These are phyloP conservation scores for Eulemur rufifrons DNA, from an alignment of 2,113 vertebrate genomes.

Conservation along the genomic window DNA sequence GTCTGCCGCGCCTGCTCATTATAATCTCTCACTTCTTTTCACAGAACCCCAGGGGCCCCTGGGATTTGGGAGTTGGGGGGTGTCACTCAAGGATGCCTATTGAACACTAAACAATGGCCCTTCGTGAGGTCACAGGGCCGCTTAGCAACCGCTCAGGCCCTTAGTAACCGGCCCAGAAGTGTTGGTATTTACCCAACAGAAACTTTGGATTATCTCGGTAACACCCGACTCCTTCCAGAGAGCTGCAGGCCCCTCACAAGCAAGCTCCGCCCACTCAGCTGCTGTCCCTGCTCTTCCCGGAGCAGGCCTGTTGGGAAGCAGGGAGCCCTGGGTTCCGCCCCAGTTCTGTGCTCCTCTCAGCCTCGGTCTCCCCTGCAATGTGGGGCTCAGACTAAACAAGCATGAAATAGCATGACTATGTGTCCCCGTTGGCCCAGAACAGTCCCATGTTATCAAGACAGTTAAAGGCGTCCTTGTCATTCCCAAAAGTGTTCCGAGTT, in stretches of 20 bases:
- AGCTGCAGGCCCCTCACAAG: background rate
- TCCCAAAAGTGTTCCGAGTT: background rate
- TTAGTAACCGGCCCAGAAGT: conserved; percentile 62
- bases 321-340: background rate
- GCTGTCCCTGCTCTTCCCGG: background rate
- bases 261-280: background rate
- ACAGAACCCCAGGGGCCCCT: conserved; percentile 46
- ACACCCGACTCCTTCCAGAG: conserved; percentile 36
- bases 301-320: background rate
- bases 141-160: conserved; percentile 74
- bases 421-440: background rate
- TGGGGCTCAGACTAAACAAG: background rate
- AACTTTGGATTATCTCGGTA: conserved; percentile 42
- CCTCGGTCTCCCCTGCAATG: background rate
- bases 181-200: conserved; percentile 64
- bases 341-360: background rate
- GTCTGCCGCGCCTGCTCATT: background rate
- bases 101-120: conserved; percentile 67
- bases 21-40: conserved; percentile 48
- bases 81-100: conserved; percentile 66
- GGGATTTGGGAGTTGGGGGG: conserved; percentile 56
- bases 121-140: conserved; percentile 63
- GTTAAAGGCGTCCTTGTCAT: background rate
- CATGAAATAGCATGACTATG: background rate
- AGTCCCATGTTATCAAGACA: background rate